Conservation (phyloP, 2,113 vertebrate species). For the Dasypus novemcinctus region DNA sequence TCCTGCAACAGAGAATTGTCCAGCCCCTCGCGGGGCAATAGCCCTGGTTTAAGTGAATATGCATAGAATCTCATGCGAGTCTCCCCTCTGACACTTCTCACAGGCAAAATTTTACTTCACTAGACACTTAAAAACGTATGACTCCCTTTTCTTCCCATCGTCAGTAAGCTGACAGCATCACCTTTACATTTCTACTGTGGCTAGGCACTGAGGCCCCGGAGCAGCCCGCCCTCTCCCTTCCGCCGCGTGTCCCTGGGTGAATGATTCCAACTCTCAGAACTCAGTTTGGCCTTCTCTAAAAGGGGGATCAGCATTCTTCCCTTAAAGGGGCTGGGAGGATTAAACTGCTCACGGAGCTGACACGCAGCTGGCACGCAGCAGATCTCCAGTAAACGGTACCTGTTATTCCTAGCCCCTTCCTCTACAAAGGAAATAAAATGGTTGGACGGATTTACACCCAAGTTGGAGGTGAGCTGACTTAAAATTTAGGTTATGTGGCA, state of each 20-base stretch:
- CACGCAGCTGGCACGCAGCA: fast-evolving
- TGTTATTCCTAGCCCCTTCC: fast-evolving
- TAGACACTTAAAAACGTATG: neutral
- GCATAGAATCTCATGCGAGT: neutral
- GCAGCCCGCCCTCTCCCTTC: neutral
- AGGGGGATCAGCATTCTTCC: neutral
- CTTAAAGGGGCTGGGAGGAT: too few relatives aligned
- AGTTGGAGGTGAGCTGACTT: neutral
- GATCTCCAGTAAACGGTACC: neutral
- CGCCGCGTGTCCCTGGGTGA: neutral
- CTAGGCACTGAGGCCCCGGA: neutral
- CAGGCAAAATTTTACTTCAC: neutral
- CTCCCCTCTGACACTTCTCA: fast-evolving
- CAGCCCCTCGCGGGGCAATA: fast-evolving
- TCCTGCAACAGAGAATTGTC: neutral
- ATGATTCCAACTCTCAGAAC: neutral
- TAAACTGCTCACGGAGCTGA: neutral
- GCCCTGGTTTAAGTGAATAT: too few relatives aligned
- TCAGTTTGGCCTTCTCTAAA: neutral
- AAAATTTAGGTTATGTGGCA: neutral
- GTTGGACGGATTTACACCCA: neutral
- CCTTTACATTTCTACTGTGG: neutral
- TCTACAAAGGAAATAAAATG: neutral
- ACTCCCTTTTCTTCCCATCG: too few relatives aligned
- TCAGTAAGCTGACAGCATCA: neutral